Conservation (phyloP, 1,140 invertebrate genomes). For the Ericerus pela region DNA sequence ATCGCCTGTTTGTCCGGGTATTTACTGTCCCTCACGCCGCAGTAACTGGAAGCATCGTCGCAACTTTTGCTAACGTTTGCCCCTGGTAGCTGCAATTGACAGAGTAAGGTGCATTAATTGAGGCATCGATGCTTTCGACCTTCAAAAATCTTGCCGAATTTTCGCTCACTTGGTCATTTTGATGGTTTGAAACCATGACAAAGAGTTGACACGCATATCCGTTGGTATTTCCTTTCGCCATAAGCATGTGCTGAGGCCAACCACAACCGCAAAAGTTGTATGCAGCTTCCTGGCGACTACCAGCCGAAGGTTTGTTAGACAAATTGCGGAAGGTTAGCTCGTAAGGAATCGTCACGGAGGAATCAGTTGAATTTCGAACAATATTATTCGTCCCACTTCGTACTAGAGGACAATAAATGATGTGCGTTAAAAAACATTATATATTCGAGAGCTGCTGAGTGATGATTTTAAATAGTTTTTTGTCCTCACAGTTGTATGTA, state of each 20-base stretch:
- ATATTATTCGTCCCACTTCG: slow-evolving; percentile 39
- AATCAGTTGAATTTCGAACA: slow-evolving; percentile 37
- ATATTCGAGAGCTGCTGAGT: too few species aligned
- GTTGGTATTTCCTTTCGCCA: slow-evolving; percentile 51
- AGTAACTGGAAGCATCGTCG: slow-evolving; percentile 54
- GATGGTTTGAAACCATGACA: slow-evolving; percentile 63
- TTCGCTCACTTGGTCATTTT: slow-evolving; percentile 42
- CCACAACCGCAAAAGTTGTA: slow-evolving; percentile 70
- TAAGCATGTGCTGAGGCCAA: slow-evolving; percentile 71
- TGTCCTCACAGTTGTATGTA: slow-evolving; percentile 10
- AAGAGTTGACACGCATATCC: slow-evolving; percentile 57
- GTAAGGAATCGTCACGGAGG: slow-evolving; percentile 48
- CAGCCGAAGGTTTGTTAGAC: slow-evolving; percentile 28
- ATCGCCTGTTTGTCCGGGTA: slow-evolving; percentile 57
- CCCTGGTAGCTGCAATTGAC: neutral
- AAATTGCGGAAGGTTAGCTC: slow-evolving; percentile 46
- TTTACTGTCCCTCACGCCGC: slow-evolving; percentile 51
- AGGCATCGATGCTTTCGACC: too few species aligned
- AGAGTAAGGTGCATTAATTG: too few species aligned
- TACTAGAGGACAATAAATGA: slow-evolving; percentile 32
- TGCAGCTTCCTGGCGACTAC: slow-evolving; percentile 26
- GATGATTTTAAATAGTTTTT: too few species aligned
- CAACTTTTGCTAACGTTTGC: slow-evolving; percentile 23
- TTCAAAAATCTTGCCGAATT: too few species aligned
- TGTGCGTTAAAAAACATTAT: too few species aligned